Base-by-base conservation (phyloP, 2,113 vertebrate species). In the Pampusana beccarii region DNA sequence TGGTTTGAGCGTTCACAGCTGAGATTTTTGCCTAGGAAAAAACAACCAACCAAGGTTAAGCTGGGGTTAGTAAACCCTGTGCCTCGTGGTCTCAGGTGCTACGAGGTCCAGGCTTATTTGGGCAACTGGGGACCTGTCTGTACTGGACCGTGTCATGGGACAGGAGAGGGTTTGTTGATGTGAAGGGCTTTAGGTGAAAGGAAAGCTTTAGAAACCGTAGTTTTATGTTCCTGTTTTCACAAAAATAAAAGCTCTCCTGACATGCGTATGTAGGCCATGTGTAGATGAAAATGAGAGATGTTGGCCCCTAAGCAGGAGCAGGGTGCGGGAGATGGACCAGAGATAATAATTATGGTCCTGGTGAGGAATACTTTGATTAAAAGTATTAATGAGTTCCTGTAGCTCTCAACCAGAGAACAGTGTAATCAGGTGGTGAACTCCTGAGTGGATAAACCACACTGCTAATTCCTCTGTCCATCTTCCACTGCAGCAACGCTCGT, bases 241-340 rank as follows among this genome's bases (percentile, higher is more conserved):
- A 25, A 46, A 26, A 31, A 13, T 19, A 26, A 48, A 50, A 54
- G 1, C 8, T 40, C 28, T 80, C 21, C 23, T 69, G 9, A 12
- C 29, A 3, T 8, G 4, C 36, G 5, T 40, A 2, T 51, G 14
- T 11, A n/a, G 19, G 56, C 2, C 7, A 25, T 0, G 1, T 8
- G 34, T 38, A n/a, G 33, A 29, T 87, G 38, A 67, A 74, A 67
- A 34, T 16, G 20, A 25, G 74, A 71, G 42, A 16, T 34, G 4
- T 26, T 80, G 34, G 25, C 23, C 11, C 6, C 17, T 46, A 28
- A 85, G 48, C 23, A 40, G 61, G 31, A 61, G 34, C 14, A 72
- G 38, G 19, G 36, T 18, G 7, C 20, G 23, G 5, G 23, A 67
- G 78, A 48, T 9, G 18, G 17, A 7, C n/a, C 14, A 28, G 53